Base-by-base conservation (phyloP, 2,113 vertebrate species). In the Seriola quinqueradiata region DNA sequence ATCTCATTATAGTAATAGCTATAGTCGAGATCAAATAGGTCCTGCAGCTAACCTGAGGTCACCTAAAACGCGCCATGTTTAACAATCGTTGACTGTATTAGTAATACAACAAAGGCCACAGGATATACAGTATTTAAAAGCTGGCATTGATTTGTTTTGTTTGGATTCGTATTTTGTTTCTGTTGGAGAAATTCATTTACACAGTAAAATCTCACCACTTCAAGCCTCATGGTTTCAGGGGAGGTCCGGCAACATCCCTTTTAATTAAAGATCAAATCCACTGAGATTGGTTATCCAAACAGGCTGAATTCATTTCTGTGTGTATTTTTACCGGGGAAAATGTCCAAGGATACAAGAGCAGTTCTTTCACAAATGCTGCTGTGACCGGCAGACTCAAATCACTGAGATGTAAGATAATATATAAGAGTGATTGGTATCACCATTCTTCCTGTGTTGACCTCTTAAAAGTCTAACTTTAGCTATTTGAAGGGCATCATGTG, bases 391-490 rank as follows among this genome's bases (percentile, higher is more conserved):
- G 21, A 57, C 12, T 48, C 58, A 14, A 50, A 8, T 55, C n/a
- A 12, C 17, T 17, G 58, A 46, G 3, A 50, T 65, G 12, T 16
- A 36, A 42, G 19, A 25, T 1, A 84, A 59, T 38, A 75, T 54
- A 36, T 36, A 23, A 36, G 25, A 68, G 19, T 67, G 52, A 76
- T 19, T 69, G 65, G 75, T 68, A 46, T 59, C 25, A 0, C 25
- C 34, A 12, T 25, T 25, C 65, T 57, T 75, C 72, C 7, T 36
- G 23, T 50, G 55, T 72, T 70, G 63, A 86, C 71, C 85, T 59
- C 67, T 74, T 81, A 14, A 79, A 52, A 57, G 44, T 84, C 82
- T 21, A 76, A 76, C 75, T 83, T 81, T 55, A 74, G 82, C 83
- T 83, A 44, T 61, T 52, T 87, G 79, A 87, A 85, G 86, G 81